phyloP scores from a whole-genome alignment of 2,797 vertebrate species.

The Malacoctenus gilli region DNA sequence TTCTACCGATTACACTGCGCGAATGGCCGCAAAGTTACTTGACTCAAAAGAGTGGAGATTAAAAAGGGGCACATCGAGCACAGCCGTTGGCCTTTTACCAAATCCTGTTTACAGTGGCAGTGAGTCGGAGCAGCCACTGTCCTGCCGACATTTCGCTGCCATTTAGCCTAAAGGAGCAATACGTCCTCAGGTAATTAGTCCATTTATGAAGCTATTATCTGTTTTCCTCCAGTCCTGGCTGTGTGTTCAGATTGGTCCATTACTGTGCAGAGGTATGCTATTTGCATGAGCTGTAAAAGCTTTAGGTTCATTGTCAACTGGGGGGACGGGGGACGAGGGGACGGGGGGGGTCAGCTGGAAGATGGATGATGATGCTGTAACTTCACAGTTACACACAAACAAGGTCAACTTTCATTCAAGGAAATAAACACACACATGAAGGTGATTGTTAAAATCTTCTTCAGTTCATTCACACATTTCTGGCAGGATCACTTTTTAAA shows the following conservation, averaged over 20 bases:
- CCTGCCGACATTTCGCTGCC: slow-evolving; percentile 70
- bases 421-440: background rate
- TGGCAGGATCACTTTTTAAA: too few species aligned
- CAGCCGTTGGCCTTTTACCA: slow-evolving; percentile 61
- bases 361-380: slow-evolving; percentile 22
- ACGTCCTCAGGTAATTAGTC: slow-evolving; percentile 67
- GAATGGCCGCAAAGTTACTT: slow-evolving; percentile 28
- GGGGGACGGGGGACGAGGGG: slow-evolving; percentile 12
- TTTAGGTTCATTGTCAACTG: slow-evolving; percentile 32
- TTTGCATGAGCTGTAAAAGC: slow-evolving; percentile 49
- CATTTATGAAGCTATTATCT: slow-evolving; percentile 67
- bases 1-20: slow-evolving; percentile 55
- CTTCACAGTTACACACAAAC: background rate
- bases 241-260: slow-evolving; percentile 41
- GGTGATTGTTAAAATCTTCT: background rate
- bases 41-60: slow-evolving; percentile 40
- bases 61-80: slow-evolving; percentile 38
- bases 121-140: slow-evolving; percentile 38
- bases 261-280: slow-evolving; percentile 41
- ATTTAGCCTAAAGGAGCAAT: slow-evolving; percentile 66
- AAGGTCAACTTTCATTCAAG: background rate
- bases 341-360: slow-evolving; percentile 13
- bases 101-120: slow-evolving; percentile 62
- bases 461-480: too few species aligned
- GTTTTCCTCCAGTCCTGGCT: slow-evolving; percentile 48